Evolutionary conservation across 2,797 vertebrate species (phyloP).

Genomic region (Eulemur albifrons): DNA sequence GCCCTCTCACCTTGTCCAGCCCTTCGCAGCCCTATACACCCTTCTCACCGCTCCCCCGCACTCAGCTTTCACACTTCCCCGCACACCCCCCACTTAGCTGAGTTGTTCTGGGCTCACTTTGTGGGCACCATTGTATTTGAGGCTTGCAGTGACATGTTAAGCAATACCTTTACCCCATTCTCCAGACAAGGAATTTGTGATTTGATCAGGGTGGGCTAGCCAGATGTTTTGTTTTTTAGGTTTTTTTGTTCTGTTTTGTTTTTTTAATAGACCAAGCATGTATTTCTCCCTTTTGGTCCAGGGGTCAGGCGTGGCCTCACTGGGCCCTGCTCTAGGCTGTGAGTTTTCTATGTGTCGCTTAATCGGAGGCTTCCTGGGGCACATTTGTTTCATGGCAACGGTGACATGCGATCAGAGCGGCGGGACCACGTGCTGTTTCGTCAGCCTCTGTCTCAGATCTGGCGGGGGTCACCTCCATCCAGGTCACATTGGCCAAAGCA

Average conservation of each 20-base stretch:
- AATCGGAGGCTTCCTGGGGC: too few species aligned
- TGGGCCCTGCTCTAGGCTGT: too few species aligned
- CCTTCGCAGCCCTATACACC: not conserved
- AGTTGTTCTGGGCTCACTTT: not conserved
- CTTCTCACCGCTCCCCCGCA: not conserved
- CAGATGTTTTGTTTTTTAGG: not conserved
- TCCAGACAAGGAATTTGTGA: not conserved
- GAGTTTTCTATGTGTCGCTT: too few species aligned
- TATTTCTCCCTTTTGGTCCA: too few species aligned
- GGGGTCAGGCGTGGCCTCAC: too few species aligned
- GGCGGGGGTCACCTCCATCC: too few species aligned
- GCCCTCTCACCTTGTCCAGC: not conserved
- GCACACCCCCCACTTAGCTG: not conserved
- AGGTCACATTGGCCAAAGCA: too few species aligned
- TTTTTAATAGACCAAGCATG: not conserved
- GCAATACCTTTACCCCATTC: not conserved
- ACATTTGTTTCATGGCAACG: too few species aligned
- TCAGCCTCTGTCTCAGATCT: too few species aligned
- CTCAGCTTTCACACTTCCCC: not conserved
- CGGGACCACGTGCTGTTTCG: too few species aligned
- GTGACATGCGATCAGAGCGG: too few species aligned
- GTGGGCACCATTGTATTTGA: not conserved
- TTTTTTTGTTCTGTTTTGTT: not conserved
- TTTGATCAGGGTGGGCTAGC: not conserved
- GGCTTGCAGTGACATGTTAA: not conserved